Evolutionary conservation across 2,113 vertebrate genomes (phyloP), one percentile per base, ranked within the genome.

Genomic region (Microcebus jonahi): DNA sequence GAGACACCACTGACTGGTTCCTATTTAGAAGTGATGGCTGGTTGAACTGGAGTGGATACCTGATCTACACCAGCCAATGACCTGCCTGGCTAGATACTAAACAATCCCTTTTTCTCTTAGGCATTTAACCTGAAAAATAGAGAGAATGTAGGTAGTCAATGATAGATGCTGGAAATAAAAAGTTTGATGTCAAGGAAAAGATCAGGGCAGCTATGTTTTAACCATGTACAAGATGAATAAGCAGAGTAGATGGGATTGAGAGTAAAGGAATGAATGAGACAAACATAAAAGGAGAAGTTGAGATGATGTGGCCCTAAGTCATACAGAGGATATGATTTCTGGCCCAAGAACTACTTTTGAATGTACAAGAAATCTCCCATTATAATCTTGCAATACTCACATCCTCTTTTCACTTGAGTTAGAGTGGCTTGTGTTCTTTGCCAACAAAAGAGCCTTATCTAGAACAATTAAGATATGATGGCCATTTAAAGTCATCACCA

Each of bases 401-500:
- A 34, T 83, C 17, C 55, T 17, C 25, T 63, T 94, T 94, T 83
- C 50, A 48, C 34, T 92, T 82, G 88, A 79, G 42, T 90, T 87
- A 77, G 14, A 84, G 25, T 85, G 80, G 57, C 39, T 79, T 88
- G 76, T 73, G 29, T 94, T 96, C 36, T 57, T 89, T 87, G 25
- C 48, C 76, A 96, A 53, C 17, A 53, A 87, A 94, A 81, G 65
- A 96, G 71, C 29, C 29, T 88, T 88, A 92, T 57, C 76, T 76
- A 91, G 48, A 90, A 77, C 23, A 80, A 68, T 90, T 75, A 92
- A 92, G 42, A 65, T 65, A 88, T 34, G 61, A 50, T 48, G 17
- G 36, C 20, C 36, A 67, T 88, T 90, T 92, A 57, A 84, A 80
- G 25, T 73, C 91, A 50, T 87, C 27, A 83, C 83, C 80, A 90